Conservation (phyloP, 2,888 invertebrate species). For the Lathronympha strigana region DNA sequence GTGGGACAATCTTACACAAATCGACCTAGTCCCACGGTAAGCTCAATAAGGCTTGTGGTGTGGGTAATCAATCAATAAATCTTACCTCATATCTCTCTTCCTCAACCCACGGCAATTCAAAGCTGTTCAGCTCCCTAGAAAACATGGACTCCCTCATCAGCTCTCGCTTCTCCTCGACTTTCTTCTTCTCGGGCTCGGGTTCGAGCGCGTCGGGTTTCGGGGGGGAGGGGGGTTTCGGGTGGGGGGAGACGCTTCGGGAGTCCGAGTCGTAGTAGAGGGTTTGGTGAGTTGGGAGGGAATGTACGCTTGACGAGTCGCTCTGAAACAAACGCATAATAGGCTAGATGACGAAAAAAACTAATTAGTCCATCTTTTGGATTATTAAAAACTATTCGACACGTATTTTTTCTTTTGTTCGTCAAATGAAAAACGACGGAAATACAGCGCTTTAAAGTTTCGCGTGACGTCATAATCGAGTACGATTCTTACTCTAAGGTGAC, state of each 20-base stretch:
- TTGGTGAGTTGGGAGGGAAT: slow-evolving; percentile 57
- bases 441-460: no score
- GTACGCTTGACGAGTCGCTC: slow-evolving; percentile 74
- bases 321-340: slow-evolving; percentile 46
- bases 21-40: no score
- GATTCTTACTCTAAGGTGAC: no score
- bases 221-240: slow-evolving; percentile 42
- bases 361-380: no score
- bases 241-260: slow-evolving; percentile 59
- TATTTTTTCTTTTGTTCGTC: no score
- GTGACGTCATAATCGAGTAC: no score
- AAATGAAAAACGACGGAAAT: no score
- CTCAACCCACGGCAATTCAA: slow-evolving; percentile 69
- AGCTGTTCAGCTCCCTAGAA: slow-evolving; percentile 64
- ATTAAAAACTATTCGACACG: no score
- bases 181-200: slow-evolving; percentile 51
- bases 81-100: slow-evolving; percentile 47
- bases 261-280: slow-evolving; percentile 68
- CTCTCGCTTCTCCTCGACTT: slow-evolving; percentile 53
- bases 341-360: no score
- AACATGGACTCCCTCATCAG: slow-evolving; percentile 63
- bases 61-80: no score
- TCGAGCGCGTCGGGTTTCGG: slow-evolving; percentile 45
- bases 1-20: no score
- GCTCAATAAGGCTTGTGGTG: no score